phyloP scores from a whole-genome alignment of 2,888 invertebrate genomes.

The Cosmia trapezina region DNA sequence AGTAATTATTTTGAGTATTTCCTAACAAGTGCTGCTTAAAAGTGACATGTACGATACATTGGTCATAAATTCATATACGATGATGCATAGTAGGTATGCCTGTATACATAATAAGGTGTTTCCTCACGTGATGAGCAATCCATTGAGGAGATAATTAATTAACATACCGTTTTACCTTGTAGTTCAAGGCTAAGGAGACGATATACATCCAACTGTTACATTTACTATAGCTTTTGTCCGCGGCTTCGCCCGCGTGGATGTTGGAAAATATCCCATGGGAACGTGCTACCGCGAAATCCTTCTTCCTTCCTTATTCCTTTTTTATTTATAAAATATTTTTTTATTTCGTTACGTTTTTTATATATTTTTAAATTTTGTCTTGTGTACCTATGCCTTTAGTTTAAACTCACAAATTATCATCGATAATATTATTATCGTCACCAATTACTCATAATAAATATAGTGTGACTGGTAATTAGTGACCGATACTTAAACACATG shows the following conservation, averaged over 20 bases:
- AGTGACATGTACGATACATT: conserved; percentile 1
- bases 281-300: no score
- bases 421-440: neutral
- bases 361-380: no score
- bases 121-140: conserved; percentile 37
- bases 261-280: no score
- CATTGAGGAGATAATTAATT: neutral
- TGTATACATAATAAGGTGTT: conserved; percentile 5
- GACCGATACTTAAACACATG: no score
- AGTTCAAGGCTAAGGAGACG: conserved; percentile 8
- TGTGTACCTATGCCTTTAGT: neutral
- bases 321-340: no score
- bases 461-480: no score
- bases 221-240: no score
- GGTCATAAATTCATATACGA: neutral
- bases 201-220: neutral
- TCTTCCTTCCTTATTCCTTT: no score
- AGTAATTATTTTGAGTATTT: neutral
- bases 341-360: no score
- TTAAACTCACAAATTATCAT: neutral
- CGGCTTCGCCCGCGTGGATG: no score
- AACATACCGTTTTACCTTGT: conserved; percentile 8
- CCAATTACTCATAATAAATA: neutral
- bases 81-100: neutral
- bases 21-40: neutral